Evolutionary conservation across 2,888 invertebrate genomes (phyloP), one percentile per base, ranked within the genome.

Genomic region (Ptychoptera contaminata): DNA sequence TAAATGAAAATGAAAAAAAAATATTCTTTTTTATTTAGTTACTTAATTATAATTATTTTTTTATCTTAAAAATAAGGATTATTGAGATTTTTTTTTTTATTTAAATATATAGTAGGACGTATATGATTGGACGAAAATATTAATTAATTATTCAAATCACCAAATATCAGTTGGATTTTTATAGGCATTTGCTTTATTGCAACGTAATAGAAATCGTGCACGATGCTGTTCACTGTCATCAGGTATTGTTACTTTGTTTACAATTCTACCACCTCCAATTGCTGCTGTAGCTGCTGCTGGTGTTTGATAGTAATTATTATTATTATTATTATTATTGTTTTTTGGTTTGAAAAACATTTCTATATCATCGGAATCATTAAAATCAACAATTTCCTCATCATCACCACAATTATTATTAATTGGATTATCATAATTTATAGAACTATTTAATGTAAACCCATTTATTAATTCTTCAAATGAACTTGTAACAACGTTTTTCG

Each of bases 101-200:
- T 23, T 23, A 23, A 23, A 23, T 23, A 5, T 5, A 23, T 23
- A 5, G 23, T 23, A 23, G 23, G 23, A 23, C 23, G 7, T 23
- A 23, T 23, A 23, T 23, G 23, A 23, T 5, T 23, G 23, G 23
- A 23, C 23, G 23, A 23, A 23, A 23, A 5, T 23, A 5, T 23
- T 23, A 23, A 23, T 23, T 23, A 23, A 23, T 5, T 5, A 5
- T 23, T 23, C 3, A 32, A 32, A 11, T 36, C 35, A 39, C 84
- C 84, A 84, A 59, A 83, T 83, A 69, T 84, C 83, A 45, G 82
- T 82, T 49, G 74, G 23, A 23, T 23, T 23, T 23, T 23, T 23
- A 23, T 23, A 23, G 3, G 74, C 68, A 56, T 69, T 69, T 46
- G 72, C 68, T 49, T 41, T 43, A 43, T 44, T 46, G 37, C 23